phyloP scores from a whole-genome alignment of 2,797 vertebrate genomes.

The Poecilia wingei region DNA sequence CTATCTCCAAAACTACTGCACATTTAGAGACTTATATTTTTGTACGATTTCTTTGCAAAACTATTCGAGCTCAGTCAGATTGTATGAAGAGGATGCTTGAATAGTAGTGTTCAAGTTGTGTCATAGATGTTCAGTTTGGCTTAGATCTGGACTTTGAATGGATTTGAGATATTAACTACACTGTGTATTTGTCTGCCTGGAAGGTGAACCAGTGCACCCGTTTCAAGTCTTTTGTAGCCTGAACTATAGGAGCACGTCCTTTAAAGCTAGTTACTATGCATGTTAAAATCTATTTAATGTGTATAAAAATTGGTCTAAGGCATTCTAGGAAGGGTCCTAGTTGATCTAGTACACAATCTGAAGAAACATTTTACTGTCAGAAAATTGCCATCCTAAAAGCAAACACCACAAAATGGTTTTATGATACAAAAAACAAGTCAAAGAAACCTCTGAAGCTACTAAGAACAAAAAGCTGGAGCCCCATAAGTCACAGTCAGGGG shows the following conservation, averaged over 20 bases:
- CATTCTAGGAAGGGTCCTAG: background rate
- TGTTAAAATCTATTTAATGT: background rate
- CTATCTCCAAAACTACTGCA: background rate
- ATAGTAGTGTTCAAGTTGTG: too few species aligned
- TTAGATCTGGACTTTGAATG: background rate
- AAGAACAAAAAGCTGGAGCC: conserved; percentile 18
- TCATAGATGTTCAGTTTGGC: too few species aligned
- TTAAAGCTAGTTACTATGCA: background rate
- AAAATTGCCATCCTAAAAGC: background rate
- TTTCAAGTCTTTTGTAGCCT: too few species aligned
- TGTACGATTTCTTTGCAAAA: background rate
- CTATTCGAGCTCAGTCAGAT: too few species aligned
- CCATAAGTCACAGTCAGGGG: conserved; percentile 16
- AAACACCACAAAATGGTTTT: background rate
- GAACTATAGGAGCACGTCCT: too few species aligned
- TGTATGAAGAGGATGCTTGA: too few species aligned
- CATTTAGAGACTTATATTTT: background rate
- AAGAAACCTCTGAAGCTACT: conserved; percentile 12
- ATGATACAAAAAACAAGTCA: conserved; percentile 10
- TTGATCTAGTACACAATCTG: background rate
- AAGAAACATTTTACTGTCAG: background rate
- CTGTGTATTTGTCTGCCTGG: background rate
- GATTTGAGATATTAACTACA: too few species aligned
- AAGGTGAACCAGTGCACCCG: background rate
- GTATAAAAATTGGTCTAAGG: background rate